Base-by-base conservation (phyloP, 23 tunicate species). In the Halocynthia roretzi region DNA sequence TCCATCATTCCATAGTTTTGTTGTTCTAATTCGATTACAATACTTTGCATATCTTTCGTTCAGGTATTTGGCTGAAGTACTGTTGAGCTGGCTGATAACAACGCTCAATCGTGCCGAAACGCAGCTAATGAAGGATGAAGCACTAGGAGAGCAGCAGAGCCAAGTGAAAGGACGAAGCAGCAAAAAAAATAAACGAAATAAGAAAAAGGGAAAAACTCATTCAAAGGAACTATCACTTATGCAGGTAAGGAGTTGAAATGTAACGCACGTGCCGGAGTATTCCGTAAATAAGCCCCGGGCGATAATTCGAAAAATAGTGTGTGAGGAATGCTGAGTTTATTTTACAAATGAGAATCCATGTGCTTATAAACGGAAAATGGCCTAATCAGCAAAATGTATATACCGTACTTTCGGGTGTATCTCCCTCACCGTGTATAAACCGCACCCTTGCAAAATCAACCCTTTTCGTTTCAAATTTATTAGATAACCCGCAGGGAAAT, bases 11-110 rank as follows among this genome's bases (percentile, higher is more conserved):
- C 44, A 31, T 31, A 31, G 44, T 31, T 31, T 31, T 31, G 44
- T 31, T 31, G 44, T 31, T 31, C 44, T 31, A 31, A 31, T 31
- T 31, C 6, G 48, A 11, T 65, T 11, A 20, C 70, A 9, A 44
- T 17, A 10, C 54, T 9, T 18, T 53, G 0, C 6, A n/a, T n/a
- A n/a, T n/a, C n/a, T n/a, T 50, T 61, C n/a, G 9, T 76, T 17
- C 72, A 91, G 97, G 97, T 91, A 91, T 71, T 76, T 92, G 20
- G 83, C 92, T 40, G 98, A 92, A 71, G 85, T 82, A 8, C 60
- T 92, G 70, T 72, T 77, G 19, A 78, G 82, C 51, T 92, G 98
- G 98, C 78, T 71, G 82, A 77, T 78, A 51, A 83, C 88, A 51
- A 77, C 84, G 7, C 54, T 92, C 72, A 82, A 83, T 22, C 81